Evolutionary conservation across 2,113 vertebrate genomes (phyloP).

Genomic region (Pomatorhinus ruficollis): DNA sequence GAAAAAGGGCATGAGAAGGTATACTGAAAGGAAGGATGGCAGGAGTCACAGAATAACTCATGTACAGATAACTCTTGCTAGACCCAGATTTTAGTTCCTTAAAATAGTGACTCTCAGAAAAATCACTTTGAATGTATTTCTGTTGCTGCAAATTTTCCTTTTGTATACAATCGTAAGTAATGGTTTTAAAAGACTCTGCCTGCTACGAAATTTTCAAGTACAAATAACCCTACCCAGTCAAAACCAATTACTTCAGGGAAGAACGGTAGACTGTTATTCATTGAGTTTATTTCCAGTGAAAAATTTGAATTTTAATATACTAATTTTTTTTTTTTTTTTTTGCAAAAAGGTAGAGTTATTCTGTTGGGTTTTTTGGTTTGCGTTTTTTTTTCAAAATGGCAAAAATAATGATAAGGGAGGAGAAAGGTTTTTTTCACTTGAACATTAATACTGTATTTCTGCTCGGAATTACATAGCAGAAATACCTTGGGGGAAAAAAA

Average conservation of each 20-base stretch:
- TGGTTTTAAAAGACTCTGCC: not conserved
- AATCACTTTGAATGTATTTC: not conserved
- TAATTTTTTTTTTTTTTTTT: not conserved
- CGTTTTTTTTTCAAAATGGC: not conserved
- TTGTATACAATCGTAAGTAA: not conserved
- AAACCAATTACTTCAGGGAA: conserved; percentile 2
- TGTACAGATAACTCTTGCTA: not conserved
- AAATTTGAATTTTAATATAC: not conserved
- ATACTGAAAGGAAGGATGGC: not conserved
- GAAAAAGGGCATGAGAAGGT: not conserved
- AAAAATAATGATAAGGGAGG: not conserved
- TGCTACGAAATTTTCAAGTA: conserved; percentile 16
- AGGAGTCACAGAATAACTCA: not conserved
- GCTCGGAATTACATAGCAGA: not conserved
- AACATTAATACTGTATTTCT: not conserved
- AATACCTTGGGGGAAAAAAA: not conserved
- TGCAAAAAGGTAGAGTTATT: not conserved
- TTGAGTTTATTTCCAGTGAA: not conserved
- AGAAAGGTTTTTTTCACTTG: not conserved
- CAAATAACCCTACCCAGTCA: not conserved
- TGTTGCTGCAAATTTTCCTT: not conserved
- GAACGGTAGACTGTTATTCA: not conserved
- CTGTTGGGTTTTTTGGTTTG: not conserved
- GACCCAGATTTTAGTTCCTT: not conserved
- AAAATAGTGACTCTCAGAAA: not conserved